These are phyloP conservation scores for Helarctos malayanus DNA, from an alignment of 2,797 vertebrate species.

Conservation along the genomic window DNA sequence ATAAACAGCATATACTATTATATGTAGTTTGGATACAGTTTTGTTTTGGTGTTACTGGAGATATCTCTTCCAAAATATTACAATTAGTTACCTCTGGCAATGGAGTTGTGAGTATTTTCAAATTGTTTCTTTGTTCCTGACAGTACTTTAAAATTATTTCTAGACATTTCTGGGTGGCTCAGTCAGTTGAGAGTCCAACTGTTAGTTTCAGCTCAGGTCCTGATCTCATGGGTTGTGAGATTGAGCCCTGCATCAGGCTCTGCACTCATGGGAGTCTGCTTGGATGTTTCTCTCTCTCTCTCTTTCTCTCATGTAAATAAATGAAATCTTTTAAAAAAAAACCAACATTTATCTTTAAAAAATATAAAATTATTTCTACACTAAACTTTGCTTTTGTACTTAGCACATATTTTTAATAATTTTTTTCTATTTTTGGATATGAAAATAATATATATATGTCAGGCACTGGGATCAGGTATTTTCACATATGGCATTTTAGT, in stretches of 20 bases:
- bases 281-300: not conserved
- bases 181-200: not conserved
- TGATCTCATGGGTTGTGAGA: not conserved
- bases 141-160: not conserved
- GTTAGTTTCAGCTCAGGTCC: not conserved
- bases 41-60: not conserved
- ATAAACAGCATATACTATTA: not conserved
- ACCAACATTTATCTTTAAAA: not conserved
- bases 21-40: not conserved
- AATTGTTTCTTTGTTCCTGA: not conserved
- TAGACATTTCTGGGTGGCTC: not conserved
- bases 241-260: not conserved
- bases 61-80: not conserved
- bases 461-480: not conserved
- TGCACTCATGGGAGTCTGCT: not conserved
- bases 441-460: not conserved
- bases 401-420: not conserved
- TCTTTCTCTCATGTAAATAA: not conserved
- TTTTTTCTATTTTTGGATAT: not conserved
- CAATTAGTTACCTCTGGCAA: not conserved
- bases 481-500: not conserved
- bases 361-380: not conserved
- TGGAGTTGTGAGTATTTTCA: not conserved
- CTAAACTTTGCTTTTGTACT: constrained; percentile 15
- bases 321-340: not conserved